Evolutionary conservation across 2,797 vertebrate genomes (phyloP).

Genomic region (Enteromius afrohamiltoni): DNA sequence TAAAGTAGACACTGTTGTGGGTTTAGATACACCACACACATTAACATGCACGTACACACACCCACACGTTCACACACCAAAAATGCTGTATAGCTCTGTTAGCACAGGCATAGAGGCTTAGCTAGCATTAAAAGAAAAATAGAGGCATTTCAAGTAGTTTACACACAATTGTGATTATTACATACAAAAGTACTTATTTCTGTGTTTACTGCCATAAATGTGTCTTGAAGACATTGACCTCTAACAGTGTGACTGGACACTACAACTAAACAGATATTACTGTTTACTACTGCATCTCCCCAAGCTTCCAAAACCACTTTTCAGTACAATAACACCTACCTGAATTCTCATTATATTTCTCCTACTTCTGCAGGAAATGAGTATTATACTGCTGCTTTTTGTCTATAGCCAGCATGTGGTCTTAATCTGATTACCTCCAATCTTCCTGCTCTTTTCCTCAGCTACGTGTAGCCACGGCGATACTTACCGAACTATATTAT

Average conservation of each 20-base stretch:
- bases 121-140: conserved; percentile 1
- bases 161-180: background rate
- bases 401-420: conserved; percentile 30
- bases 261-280: background rate
- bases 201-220: conserved; percentile 5
- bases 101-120: conserved; percentile 19
- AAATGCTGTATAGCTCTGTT: conserved; percentile 6
- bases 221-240: background rate
- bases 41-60: conserved; percentile 8
- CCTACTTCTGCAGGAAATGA: background rate
- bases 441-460: conserved; percentile 22
- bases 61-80: conserved; percentile 40
- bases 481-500: conserved; percentile 27
- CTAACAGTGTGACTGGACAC: background rate
- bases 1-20: conserved; percentile 55
- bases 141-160: conserved; percentile 13
- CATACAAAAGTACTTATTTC: background rate
- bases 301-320: background rate
- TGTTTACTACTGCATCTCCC: background rate
- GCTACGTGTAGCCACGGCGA: background rate
- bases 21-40: conserved; percentile 17
- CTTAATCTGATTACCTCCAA: conserved; percentile 44
- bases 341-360: conserved; percentile 31
- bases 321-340: conserved; percentile 21
- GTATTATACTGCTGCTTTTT: conserved; percentile 12